A percentile compares a stretch with the other conserved stretches of the same genome.
phyloP scores from a whole-genome alignment of 1,140 invertebrate genomes.

The Lasioglossum baleicum region DNA sequence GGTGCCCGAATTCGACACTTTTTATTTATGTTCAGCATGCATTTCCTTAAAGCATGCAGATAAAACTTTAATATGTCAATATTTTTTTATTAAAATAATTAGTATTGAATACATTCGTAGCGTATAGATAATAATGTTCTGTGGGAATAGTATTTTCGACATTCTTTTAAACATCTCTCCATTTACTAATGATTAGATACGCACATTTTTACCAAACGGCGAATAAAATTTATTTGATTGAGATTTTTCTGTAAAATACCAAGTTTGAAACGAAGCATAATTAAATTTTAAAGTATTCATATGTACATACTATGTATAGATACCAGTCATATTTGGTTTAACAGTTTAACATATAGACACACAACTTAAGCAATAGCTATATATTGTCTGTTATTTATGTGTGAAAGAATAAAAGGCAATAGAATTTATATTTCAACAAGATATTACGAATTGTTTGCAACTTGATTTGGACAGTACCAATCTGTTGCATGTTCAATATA shows the following conservation, averaged over 20 bases:
- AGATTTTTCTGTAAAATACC: background rate
- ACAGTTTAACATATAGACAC: background rate
- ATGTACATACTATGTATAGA: background rate
- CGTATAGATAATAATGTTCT: background rate
- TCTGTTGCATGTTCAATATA: background rate
- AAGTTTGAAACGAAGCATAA: background rate
- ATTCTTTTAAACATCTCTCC: constrained; percentile 1
- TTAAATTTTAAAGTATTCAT: constrained; percentile 21
- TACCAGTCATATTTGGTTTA: background rate
- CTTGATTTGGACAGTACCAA: background rate
- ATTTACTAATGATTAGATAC: constrained; percentile 1
- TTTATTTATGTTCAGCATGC: constrained; percentile 38
- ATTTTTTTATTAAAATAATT: constrained; percentile 16
- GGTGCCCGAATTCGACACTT: constrained; percentile 60
- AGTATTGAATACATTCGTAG: background rate
- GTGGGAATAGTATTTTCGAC: constrained; percentile 10
- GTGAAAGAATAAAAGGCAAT: constrained; percentile 4
- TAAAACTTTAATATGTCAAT: background rate
- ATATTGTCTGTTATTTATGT: constrained; percentile 11
- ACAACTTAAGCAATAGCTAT: background rate
- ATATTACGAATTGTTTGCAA: background rate
- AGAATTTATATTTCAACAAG: background rate
- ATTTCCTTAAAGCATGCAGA: constrained; percentile 3
- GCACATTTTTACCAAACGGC: constrained; percentile 15
- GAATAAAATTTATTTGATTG: constrained; percentile 7